Base-by-base conservation (phyloP, 2,113 vertebrate species). In the Polypterus senegalus region DNA sequence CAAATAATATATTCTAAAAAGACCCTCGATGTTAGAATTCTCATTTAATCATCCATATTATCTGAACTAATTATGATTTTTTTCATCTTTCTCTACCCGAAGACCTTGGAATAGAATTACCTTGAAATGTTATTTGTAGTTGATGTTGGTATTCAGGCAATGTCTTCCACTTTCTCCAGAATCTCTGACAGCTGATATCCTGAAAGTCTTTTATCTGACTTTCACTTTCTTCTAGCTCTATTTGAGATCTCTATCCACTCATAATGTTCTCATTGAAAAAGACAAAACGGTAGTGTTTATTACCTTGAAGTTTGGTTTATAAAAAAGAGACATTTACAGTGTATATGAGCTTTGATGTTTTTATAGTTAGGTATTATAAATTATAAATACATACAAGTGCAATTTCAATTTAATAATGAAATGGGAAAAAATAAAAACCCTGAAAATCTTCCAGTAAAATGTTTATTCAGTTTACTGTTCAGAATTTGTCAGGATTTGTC, bases 181-280 rank as follows among this genome's bases (percentile, higher is more conserved):
- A 66, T 68, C 65, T 61, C 57, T 27, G 65, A 71, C 70, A 66
- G 72, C 64, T 3, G 0, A 68, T 60, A 69, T 68, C 48, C 64
- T 4, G 67, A 62, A 67, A 63, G 67, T 66, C 73, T 80, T 82
- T 79, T 76, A 77, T 74, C 74, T 81, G 72, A 77, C 71, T 78
- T 80, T 65, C 48, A 72, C 67, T 75, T 80, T 81, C 63, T 74
- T 75, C 74, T 72, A 75, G 64, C 46, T 9, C 77, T 70, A 66
- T 79, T 74, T 68, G 65, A 79, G 65, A 66, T 61, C 46, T 63
- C 70, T 72, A 78, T 69, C 53, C 46, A 65, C 73, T 73, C 70
- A 70, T 62, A 73, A 66, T 44, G 44, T 61, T 68, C 74, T 70
- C 57, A 58, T 74, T 67, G 58, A 64, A 62, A 77, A 64, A 3